Evolutionary conservation across 92 coral and sea anemone species (phyloP), one percentile per base, ranked within the genome.

Genomic region (Porites evermanni): DNA sequence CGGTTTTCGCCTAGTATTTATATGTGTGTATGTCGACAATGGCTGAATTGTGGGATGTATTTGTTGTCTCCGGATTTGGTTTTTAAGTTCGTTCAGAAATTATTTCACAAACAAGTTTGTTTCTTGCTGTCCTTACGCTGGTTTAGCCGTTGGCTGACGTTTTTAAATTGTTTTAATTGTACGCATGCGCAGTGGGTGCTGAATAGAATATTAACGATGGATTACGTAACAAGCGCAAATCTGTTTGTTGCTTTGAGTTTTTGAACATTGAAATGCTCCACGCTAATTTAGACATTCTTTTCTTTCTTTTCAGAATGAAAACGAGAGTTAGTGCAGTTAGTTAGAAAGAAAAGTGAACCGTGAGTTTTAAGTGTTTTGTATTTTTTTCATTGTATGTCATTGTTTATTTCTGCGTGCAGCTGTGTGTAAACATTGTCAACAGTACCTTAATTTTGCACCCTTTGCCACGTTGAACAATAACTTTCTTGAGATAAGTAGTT

Each of bases 41-140:
- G 60, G 78, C 70, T 17, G 68, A 38, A 38, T 81, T 81, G 86
- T 81, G 86, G 86, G 78, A 58, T 32, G 47, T 8, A 12, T 79
- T 65, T 50, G 44, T n/a, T 53, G 9, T 50, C 29, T 13, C 12
- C 64, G 60, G 6, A 63, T 64, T 67, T 9, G 9, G 13, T 21
- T 13, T 23, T 16, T 53, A 9, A 0, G 23, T 54, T 52, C 2
- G 4, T 20, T 26, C 64, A 26, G 32, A 54, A 53, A n/a, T 13
- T 54, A 6, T 19, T 21, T 24, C n/a, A 17, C 26, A 7, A 17
- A 18, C 14, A 72, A 44, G 8, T 47, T 17, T 16, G 19, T 32
- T 71, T 38, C n/a, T 12, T 14, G 20, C n/a, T 71, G 1, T 1
- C 44, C 32, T 12, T 32, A 1, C 23, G 21, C 13, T 5, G 14